These are phyloP conservation scores for Grus americana DNA, from an alignment of 2,113 vertebrate species.

Conservation along the genomic window DNA sequence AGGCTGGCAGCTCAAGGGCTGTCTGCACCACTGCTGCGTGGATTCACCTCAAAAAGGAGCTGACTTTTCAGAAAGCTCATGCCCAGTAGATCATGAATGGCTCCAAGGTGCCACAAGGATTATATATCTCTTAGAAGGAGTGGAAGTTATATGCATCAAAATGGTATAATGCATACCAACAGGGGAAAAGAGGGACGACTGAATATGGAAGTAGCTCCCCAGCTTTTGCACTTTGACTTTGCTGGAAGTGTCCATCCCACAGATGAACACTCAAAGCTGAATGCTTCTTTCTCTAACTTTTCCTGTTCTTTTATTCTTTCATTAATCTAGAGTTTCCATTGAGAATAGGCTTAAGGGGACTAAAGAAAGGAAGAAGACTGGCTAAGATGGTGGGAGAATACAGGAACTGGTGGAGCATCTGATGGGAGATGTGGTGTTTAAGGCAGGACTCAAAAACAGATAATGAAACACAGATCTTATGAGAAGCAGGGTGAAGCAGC, in stretches of 20 bases:
- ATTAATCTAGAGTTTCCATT: neutral
- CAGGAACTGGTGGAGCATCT: neutral
- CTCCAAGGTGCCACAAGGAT: neutral
- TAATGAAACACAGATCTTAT: neutral
- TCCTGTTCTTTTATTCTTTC: neutral
- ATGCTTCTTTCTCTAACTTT: neutral
- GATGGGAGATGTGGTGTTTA: neutral
- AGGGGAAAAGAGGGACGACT: neutral
- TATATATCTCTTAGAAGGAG: neutral
- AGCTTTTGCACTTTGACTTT: neutral
- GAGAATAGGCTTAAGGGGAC: neutral
- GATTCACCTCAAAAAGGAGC: neutral
- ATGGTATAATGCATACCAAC: fast-evolving
- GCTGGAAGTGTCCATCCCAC: neutral
- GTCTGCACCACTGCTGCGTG: neutral
- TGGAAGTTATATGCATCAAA: neutral
- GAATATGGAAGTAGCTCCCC: neutral
- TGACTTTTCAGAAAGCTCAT: neutral
- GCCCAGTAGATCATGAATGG: neutral
- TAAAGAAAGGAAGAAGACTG: neutral
- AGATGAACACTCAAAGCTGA: neutral
- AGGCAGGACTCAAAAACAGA: neutral
- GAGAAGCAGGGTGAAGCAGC: neutral
- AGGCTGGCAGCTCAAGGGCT: neutral
- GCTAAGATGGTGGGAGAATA: neutral